Percentiles rank a stretch among this genome's conserved stretches.
These are phyloP conservation scores for Cryptocephalus primarius DNA, from an alignment of 2,888 invertebrate genomes.

Conservation along the genomic window DNA sequence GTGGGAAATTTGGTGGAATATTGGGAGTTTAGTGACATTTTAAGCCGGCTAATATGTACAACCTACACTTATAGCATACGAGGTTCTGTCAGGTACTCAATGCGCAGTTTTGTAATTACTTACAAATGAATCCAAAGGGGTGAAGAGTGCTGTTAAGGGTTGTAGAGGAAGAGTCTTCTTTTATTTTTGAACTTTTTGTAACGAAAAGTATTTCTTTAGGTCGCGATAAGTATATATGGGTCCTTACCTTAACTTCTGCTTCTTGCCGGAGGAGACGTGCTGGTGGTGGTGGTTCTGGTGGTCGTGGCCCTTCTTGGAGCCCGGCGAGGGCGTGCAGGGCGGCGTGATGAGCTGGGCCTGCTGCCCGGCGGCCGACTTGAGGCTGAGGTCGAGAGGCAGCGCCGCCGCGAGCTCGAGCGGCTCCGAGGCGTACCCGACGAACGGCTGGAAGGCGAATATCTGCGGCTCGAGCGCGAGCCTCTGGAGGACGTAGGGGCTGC, in stretches of 20 bases:
- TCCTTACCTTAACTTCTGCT: slow-evolving; percentile 27
- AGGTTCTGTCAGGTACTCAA: too few species aligned
- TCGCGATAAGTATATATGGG: too few species aligned
- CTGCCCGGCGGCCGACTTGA: slow-evolving; percentile 42
- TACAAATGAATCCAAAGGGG: too few species aligned
- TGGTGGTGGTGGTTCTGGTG: neutral
- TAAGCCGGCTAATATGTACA: too few species aligned
- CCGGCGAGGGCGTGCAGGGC: slow-evolving; percentile 63
- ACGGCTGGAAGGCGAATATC: slow-evolving; percentile 20
- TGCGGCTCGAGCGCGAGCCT: slow-evolving; percentile 30
- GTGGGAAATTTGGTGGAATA: too few species aligned
- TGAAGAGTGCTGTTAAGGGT: too few species aligned
- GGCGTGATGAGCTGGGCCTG: slow-evolving; percentile 57
- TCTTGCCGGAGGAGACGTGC: slow-evolving; percentile 20
- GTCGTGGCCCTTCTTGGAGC: slow-evolving; percentile 12
- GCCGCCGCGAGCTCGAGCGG: slow-evolving; percentile 43
- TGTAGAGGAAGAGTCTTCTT: too few species aligned
- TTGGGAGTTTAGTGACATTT: too few species aligned
- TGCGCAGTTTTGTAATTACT: too few species aligned
- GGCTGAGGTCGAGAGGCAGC: slow-evolving; percentile 61
- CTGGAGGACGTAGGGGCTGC: slow-evolving; percentile 20
- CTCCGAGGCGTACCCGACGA: slow-evolving; percentile 34
- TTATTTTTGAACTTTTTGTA: too few species aligned
- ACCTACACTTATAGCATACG: too few species aligned
- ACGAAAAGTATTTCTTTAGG: too few species aligned